phyloP scores from a whole-genome alignment of 2,113 vertebrate species.

The Trogon surrucura region DNA sequence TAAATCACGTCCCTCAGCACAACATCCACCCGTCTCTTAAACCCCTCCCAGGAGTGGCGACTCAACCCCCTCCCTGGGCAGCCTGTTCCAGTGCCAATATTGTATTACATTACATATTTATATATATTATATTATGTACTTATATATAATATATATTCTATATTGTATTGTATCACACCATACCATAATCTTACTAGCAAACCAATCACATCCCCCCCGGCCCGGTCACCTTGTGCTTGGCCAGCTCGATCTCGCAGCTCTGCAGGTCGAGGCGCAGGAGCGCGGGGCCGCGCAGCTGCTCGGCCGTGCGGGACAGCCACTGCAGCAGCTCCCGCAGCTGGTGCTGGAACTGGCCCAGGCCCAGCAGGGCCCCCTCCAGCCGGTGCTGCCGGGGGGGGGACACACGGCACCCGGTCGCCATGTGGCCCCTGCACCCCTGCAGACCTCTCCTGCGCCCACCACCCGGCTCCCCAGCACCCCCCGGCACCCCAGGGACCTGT shows the following conservation, averaged over 20 bases:
- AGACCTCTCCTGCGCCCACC: accelerated
- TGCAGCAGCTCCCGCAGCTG: constrained; percentile 85
- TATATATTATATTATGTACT: too few relatives aligned
- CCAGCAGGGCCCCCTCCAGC: constrained; percentile 85
- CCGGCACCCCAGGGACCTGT: not conserved
- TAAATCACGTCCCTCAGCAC: too few relatives aligned
- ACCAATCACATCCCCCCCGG: too few relatives aligned
- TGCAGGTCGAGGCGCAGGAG: constrained; percentile 84
- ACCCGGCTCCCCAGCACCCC: not conserved
- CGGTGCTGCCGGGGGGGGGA: constrained; percentile 81
- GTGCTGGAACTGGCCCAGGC: constrained; percentile 89
- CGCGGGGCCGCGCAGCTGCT: constrained; percentile 77
- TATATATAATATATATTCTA: too few relatives aligned
- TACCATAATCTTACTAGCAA: too few relatives aligned
- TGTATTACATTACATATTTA: too few relatives aligned
- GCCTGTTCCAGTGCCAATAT: too few relatives aligned
- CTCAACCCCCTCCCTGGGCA: too few relatives aligned
- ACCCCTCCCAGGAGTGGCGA: too few relatives aligned
- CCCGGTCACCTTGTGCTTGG: constrained; percentile 93
- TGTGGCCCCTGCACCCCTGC: accelerated
- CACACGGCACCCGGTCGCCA: too few relatives aligned
- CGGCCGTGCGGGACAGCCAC: constrained; percentile 81
- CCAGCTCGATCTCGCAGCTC: constrained; percentile 89
- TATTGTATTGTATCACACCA: too few relatives aligned
- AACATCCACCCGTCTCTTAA: too few relatives aligned